Evolutionary conservation across 2,888 invertebrate species (phyloP).

Genomic region (Phoenoteleia sp.): DNA sequence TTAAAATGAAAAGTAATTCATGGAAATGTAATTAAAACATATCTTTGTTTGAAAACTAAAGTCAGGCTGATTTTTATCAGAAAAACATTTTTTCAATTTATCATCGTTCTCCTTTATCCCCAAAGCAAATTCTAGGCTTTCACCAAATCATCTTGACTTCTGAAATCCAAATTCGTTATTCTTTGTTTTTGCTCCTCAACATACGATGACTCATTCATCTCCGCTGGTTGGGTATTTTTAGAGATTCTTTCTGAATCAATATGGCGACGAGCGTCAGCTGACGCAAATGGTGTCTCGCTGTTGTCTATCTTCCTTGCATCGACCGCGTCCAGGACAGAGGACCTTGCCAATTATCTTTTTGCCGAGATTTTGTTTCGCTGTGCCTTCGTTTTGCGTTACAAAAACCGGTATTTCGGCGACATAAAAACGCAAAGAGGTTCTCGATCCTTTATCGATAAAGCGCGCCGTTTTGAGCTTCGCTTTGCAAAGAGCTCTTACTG

Average conservation of each 20-base stretch:
- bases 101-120: too few species aligned
- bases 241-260: slow-evolving; percentile 49
- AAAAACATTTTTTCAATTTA: too few species aligned
- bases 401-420: slow-evolving; percentile 63
- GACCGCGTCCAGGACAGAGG: slow-evolving; percentile 31
- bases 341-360: slow-evolving; percentile 67
- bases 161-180: neutral
- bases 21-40: too few species aligned
- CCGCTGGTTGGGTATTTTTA: slow-evolving; percentile 40
- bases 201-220: slow-evolving; percentile 34
- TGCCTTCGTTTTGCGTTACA: slow-evolving; percentile 38
- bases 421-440: slow-evolving; percentile 48
- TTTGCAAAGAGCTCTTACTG: slow-evolving; percentile 1
- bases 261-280: slow-evolving; percentile 60
- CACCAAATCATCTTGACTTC: neutral
- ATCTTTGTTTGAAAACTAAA: too few species aligned
- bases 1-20: too few species aligned
- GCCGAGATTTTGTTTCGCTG: slow-evolving; percentile 55
- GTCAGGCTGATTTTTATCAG: too few species aligned
- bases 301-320: slow-evolving; percentile 51
- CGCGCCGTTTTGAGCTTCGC: neutral
- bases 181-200: slow-evolving; percentile 16
- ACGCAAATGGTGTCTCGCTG: slow-evolving; percentile 55
- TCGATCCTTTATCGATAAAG: slow-evolving; percentile 48
- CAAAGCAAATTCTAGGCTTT: too few species aligned